A percentile compares a stretch with the other conserved stretches of the same genome.
These are phyloP conservation scores for Apotomis betuletana DNA, from an alignment of 2,888 invertebrate species.

Conservation along the genomic window DNA sequence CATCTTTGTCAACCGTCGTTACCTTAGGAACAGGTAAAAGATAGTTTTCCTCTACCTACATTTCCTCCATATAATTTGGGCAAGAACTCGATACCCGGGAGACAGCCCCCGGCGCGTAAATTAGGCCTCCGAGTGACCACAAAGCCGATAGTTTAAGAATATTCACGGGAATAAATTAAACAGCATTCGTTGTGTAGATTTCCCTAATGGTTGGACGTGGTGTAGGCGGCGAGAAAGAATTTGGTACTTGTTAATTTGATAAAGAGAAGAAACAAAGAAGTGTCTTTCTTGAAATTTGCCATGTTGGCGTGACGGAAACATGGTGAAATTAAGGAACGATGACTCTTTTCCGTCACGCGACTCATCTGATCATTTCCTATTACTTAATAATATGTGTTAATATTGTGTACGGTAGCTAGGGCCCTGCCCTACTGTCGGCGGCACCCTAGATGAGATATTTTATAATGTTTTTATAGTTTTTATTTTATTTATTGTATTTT, in stretches of 20 bases:
- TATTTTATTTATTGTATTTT: too few species aligned
- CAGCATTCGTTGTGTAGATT: conserved; percentile 77
- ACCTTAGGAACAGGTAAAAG: neutral
- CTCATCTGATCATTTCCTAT: too few species aligned
- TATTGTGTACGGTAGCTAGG: too few species aligned
- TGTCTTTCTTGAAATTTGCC: too few species aligned
- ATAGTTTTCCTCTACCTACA: neutral
- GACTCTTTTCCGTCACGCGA: too few species aligned
- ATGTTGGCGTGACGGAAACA: too few species aligned
- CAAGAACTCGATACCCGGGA: conserved; percentile 6
- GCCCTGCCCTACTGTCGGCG: too few species aligned
- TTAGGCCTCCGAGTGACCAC: conserved; percentile 75
- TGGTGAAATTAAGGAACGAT: too few species aligned
- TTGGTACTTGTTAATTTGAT: conserved; percentile 56
- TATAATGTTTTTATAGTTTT: too few species aligned
- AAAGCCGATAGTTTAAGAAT: conserved; percentile 83
- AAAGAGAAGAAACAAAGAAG: too few species aligned
- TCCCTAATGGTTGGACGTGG: conserved; percentile 79
- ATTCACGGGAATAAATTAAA: conserved; percentile 82
- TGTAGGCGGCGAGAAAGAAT: conserved; percentile 42
- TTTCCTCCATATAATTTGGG: neutral
- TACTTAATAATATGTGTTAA: too few species aligned
- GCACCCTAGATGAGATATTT: too few species aligned
- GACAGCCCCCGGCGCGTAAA: conserved; percentile 62
- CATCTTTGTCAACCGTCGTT: neutral